phyloP scores from a whole-genome alignment of 2,113 vertebrate species.

The Sphyrna mokarran region DNA sequence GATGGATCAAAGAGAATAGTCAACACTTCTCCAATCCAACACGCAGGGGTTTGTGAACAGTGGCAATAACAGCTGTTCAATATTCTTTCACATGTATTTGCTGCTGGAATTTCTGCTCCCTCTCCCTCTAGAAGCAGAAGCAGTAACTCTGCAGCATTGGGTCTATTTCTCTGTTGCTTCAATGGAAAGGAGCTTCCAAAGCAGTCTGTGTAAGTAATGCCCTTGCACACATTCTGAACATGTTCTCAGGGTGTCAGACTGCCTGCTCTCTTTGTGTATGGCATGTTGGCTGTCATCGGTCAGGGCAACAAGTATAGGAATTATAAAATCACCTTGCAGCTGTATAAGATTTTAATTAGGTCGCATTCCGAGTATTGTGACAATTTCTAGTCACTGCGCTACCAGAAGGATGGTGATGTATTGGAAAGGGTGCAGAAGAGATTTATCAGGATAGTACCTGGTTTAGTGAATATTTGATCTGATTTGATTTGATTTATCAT shows the following conservation, averaged over 20 bases:
- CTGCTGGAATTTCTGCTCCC: not conserved
- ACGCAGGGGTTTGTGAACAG: not conserved
- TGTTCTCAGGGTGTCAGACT: not conserved
- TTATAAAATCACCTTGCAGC: too few relatives aligned
- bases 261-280: too few relatives aligned
- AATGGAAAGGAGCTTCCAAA: not conserved
- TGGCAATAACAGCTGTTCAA: not conserved
- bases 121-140: not conserved
- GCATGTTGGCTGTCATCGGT: too few relatives aligned
- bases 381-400: too few relatives aligned
- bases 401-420: too few relatives aligned
- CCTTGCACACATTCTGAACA: not conserved
- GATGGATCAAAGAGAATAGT: not conserved
- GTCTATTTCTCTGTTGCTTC: not conserved
- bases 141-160: not conserved
- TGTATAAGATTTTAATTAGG: too few relatives aligned
- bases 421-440: too few relatives aligned
- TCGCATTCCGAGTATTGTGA: too few relatives aligned
- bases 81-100: not conserved
- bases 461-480: too few relatives aligned
- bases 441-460: too few relatives aligned
- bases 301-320: too few relatives aligned
- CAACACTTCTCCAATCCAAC: not conserved
- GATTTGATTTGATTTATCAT: too few relatives aligned
- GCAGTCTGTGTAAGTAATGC: not conserved